phyloP scores from a whole-genome alignment of 2,113 vertebrate species.

The Phalacrocorax aristotelis region DNA sequence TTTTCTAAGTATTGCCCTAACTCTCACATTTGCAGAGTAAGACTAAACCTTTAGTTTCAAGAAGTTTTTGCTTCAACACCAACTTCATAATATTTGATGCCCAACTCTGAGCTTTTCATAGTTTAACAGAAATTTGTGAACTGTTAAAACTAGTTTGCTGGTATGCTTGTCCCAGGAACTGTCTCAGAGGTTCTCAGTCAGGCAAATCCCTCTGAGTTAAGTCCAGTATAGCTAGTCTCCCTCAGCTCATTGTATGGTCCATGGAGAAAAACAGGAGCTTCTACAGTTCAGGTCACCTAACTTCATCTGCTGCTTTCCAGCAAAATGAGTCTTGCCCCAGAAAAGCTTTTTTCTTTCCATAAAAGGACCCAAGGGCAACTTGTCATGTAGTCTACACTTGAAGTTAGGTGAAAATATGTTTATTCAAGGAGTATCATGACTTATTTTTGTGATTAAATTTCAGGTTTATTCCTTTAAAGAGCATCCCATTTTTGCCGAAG shows the following conservation, averaged over 20 bases:
- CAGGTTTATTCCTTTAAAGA: not conserved
- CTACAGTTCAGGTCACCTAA: not conserved
- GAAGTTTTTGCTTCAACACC: not conserved
- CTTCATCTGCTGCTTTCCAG: not conserved
- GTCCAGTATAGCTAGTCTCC: not conserved
- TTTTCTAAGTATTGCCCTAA: not conserved
- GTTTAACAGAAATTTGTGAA: not conserved
- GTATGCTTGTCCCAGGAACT: not conserved
- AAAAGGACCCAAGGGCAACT: not conserved
- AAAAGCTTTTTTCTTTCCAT: not conserved
- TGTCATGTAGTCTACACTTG: not conserved
- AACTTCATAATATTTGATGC: not conserved
- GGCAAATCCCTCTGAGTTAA: not conserved
- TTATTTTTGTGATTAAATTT: not conserved
- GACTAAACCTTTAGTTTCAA: not conserved
- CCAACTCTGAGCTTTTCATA: not conserved
- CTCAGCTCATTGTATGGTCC: not conserved
- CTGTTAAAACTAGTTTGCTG: not conserved
- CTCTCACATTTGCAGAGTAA: not conserved
- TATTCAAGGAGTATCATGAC: not conserved
- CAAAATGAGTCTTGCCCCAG: not conserved
- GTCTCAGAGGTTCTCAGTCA: not conserved
- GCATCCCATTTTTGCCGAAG: not conserved
- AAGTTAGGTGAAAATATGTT: not conserved
- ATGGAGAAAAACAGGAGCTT: not conserved